These are phyloP conservation scores for Brachirus orientalis DNA, from an alignment of 2,113 vertebrate genomes.

Conservation along the genomic window DNA sequence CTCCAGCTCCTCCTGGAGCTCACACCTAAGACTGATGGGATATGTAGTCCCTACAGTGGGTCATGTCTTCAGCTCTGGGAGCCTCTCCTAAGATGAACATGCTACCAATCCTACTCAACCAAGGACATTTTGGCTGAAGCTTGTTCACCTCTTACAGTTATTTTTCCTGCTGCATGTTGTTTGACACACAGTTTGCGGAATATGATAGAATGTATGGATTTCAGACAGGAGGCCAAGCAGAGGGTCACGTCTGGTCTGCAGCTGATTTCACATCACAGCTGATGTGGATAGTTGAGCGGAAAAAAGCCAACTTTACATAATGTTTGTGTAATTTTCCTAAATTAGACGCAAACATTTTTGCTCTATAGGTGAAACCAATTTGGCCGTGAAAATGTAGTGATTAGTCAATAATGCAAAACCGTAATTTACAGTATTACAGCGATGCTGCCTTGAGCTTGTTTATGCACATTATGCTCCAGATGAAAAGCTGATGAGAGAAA, in stretches of 20 bases:
- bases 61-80: background rate
- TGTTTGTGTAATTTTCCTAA: too few relatives aligned
- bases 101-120: background rate
- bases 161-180: background rate
- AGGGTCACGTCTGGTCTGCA: too few relatives aligned
- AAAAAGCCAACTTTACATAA: too few relatives aligned
- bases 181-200: background rate
- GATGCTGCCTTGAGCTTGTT: background rate
- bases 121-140: background rate
- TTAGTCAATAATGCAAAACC: too few relatives aligned
- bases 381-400: background rate
- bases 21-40: background rate
- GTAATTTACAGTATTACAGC: background rate
- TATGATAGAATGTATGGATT: too few relatives aligned
- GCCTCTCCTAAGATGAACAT: background rate
- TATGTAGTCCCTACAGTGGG: background rate
- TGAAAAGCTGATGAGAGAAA: constrained; percentile 4
- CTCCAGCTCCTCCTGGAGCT: background rate
- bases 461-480: background rate
- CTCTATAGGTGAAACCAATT: too few relatives aligned
- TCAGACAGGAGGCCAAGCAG: too few relatives aligned
- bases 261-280: too few relatives aligned
- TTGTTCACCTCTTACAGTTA: background rate
- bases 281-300: too few relatives aligned
- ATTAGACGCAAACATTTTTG: too few relatives aligned